Evolutionary conservation across 2,113 vertebrate genomes (phyloP), one percentile per base, ranked within the genome.

Genomic region (Brachionichthys hirsutus): DNA sequence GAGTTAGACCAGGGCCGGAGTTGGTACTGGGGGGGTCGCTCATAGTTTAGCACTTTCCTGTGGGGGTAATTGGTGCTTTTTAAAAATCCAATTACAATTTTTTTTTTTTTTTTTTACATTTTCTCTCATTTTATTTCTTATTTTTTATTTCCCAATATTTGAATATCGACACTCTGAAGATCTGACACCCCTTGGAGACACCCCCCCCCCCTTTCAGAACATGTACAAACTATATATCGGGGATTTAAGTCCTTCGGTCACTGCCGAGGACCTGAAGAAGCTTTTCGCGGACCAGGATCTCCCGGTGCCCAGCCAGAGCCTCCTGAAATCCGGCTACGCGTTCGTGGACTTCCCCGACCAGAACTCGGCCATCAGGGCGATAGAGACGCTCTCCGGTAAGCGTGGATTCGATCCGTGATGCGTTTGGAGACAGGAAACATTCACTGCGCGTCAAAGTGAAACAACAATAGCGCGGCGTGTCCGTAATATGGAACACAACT

Each of bases 161-260:
- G 43, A 77, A 75, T 77, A 84, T 78, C 83, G 67, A 62, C 78
- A 70, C 62, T 78, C 24, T 48, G 40, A 45, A 70, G 70, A 80
- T 77, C 82, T 83, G 86, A 82, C 65, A 84, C 67, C 78, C 62
- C 67, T 78, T 73, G 75, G 77, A 88, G 82, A 83, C 87, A 88
- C 76, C 48, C 18, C 16, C 10, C 15, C 16, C 18, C 13, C 76
- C 74, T 84, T 72, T 81, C 85, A 91, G 93, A 95, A 89, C 93
- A 97, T 96, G 95, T 94, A 94, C 92, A 94, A 95, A 94, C 94
- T 97, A 80, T 95, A 95, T 91, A 91, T 97, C 81, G 95, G 95
- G 86, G 96, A 96, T 92, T 92, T 97, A 91, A 96, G 94, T 92
- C 92, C 94, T 86, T 93, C 92, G 88, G 94, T 93, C 88, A 97